Conservation (phyloP, 23 tunicate genomes). For the Pegea sp. region DNA sequence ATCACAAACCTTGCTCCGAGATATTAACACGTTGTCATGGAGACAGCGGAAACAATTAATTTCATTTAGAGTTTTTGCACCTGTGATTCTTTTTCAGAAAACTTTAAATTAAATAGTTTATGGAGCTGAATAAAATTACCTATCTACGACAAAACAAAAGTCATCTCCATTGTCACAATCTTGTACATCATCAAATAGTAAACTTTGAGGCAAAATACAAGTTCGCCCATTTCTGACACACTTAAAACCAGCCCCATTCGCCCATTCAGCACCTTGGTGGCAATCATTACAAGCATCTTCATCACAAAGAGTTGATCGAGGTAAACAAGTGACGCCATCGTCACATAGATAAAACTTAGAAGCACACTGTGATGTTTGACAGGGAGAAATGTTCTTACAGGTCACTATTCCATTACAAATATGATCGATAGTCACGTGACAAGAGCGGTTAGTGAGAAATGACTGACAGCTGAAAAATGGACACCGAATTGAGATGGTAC, state of each 20-base stretch:
- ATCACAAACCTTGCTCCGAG: slow-evolving; percentile 32
- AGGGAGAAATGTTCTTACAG: slow-evolving; percentile 42
- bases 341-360: background rate
- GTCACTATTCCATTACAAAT: slow-evolving; percentile 19
- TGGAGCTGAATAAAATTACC: slow-evolving; percentile 4
- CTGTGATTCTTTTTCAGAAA: too few species aligned
- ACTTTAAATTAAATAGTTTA: background rate
- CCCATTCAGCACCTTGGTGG: slow-evolving; percentile 49
- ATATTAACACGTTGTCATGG: slow-evolving; percentile 18
- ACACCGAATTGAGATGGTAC: background rate
- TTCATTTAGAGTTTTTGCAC: too few species aligned
- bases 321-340: slow-evolving; percentile 6
- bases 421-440: slow-evolving; percentile 12
- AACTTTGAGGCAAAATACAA: slow-evolving; percentile 53
- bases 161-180: slow-evolving; percentile 80
- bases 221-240: slow-evolving; percentile 36
- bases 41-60: slow-evolving; percentile 33
- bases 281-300: slow-evolving; percentile 57
- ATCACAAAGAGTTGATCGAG: slow-evolving; percentile 45
- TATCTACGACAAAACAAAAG: slow-evolving; percentile 19
- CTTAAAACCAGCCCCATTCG: slow-evolving; percentile 57
- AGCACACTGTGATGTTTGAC: slow-evolving; percentile 22
- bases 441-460: slow-evolving; percentile 7
- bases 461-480: slow-evolving; percentile 21
- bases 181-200: slow-evolving; percentile 34